These are phyloP conservation scores for Progne subis DNA, from an alignment of 2,113 vertebrate species.

Conservation along the genomic window DNA sequence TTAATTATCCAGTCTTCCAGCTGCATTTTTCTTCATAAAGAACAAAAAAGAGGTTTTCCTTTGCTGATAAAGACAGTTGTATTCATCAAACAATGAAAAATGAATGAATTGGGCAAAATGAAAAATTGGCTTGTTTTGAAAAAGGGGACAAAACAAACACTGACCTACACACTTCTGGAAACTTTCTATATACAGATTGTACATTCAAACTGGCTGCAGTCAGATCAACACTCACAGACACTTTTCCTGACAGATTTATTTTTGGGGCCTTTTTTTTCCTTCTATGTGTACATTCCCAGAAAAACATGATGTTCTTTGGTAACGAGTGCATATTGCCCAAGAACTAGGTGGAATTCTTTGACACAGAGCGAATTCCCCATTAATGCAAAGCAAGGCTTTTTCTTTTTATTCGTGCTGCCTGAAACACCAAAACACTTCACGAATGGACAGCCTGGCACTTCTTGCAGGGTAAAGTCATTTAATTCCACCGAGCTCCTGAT, in stretches of 20 bases:
- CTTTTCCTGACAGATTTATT: not conserved
- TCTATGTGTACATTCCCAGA: not conserved
- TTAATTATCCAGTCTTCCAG: not conserved
- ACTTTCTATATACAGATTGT: not conserved
- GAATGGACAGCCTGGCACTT: not conserved
- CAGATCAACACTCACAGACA: not conserved
- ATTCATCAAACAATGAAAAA: not conserved
- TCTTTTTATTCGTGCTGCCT: not conserved
- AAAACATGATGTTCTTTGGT: not conserved
- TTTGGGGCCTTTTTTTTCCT: not conserved
- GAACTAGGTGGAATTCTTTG: not conserved
- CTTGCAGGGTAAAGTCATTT: constrained; percentile 7
- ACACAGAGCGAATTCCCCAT: not conserved
- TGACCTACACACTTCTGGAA: not conserved
- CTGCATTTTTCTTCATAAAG: not conserved
- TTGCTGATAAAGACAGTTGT: not conserved
- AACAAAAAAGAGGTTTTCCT: not conserved
- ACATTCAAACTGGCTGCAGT: not conserved
- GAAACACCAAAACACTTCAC: not conserved
- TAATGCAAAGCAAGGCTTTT: not conserved
- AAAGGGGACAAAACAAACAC: not conserved
- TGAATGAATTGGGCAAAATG: not conserved
- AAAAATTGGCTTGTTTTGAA: not conserved
- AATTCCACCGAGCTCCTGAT: not conserved
- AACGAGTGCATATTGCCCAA: not conserved